Evolutionary conservation across 2,888 invertebrate species (phyloP).

Genomic region (Tiphia femorata): DNA sequence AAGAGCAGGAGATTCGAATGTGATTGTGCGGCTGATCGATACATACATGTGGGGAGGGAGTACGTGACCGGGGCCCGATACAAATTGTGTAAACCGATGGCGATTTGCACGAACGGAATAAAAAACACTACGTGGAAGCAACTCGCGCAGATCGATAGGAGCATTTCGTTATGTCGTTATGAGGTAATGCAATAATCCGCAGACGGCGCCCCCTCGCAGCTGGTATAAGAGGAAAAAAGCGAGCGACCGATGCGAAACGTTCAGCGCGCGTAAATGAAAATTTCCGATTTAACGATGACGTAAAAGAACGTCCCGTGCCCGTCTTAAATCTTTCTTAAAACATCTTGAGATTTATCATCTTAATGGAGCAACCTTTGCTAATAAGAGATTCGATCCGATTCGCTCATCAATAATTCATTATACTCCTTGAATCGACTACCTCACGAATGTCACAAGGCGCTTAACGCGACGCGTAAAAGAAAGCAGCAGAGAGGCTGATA

Average conservation of each 20-base stretch:
- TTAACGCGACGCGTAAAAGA: too few relatives aligned
- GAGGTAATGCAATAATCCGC: slow-evolving; percentile 9
- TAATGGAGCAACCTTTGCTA: too few relatives aligned
- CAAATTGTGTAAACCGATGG: slow-evolving; percentile 33
- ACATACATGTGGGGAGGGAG: too few relatives aligned
- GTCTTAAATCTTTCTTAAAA: too few relatives aligned
- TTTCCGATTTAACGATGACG: not conserved
- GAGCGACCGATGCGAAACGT: not conserved
- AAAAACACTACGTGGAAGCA: slow-evolving; percentile 18
- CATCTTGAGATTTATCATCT: too few relatives aligned
- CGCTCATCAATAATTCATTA: not conserved
- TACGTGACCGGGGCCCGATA: slow-evolving; percentile 22
- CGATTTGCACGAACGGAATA: slow-evolving; percentile 27
- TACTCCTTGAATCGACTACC: not conserved
- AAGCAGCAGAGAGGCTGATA: not conserved
- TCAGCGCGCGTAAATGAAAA: not conserved
- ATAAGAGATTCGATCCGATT: not conserved
- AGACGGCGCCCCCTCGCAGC: not conserved
- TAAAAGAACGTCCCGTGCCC: not conserved
- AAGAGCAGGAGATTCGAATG: too few relatives aligned
- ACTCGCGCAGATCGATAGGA: slow-evolving; percentile 1
- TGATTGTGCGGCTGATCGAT: too few relatives aligned
- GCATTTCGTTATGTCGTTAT: slow-evolving; percentile 9
- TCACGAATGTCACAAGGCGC: too few relatives aligned
- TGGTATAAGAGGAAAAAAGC: not conserved